phyloP scores from a whole-genome alignment of 2,888 invertebrate species.

The Panopea generosa region DNA sequence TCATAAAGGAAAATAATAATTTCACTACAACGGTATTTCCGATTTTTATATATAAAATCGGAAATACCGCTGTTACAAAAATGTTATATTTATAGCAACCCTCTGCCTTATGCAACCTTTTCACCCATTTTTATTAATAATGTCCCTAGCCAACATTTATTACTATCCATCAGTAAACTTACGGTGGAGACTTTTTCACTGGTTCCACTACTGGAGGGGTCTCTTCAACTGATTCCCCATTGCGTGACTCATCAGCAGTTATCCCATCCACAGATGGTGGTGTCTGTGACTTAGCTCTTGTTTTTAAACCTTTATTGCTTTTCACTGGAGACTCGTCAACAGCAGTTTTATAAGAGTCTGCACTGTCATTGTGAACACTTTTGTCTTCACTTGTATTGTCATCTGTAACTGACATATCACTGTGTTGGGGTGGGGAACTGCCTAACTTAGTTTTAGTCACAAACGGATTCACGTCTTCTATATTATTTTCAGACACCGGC shows the following conservation, averaged over 20 bases:
- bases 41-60: too few species aligned
- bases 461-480: constrained; percentile 78
- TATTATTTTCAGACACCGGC: constrained; percentile 9
- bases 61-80: too few species aligned
- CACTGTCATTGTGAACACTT: constrained; percentile 36
- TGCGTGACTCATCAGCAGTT: constrained; percentile 14
- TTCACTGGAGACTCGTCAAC: constrained; percentile 45
- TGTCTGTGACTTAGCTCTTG: constrained; percentile 11
- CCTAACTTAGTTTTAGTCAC: constrained; percentile 69
- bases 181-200: constrained; percentile 49
- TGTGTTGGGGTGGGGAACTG: constrained; percentile 67
- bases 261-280: constrained; percentile 18
- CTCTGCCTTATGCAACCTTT: too few species aligned
- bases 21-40: too few species aligned
- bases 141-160: too few species aligned
- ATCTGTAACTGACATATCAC: background rate
- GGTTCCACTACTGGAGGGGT: constrained; percentile 27
- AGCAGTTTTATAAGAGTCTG: constrained; percentile 38
- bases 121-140: too few species aligned
- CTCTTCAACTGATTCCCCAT: constrained; percentile 43
- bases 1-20: too few species aligned
- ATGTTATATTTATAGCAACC: too few species aligned
- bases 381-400: constrained; percentile 8
- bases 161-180: too few species aligned
- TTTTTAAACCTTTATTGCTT: constrained; percentile 38